phyloP scores from a whole-genome alignment of 1,140 invertebrate genomes.

The Dendroctonus valens region DNA sequence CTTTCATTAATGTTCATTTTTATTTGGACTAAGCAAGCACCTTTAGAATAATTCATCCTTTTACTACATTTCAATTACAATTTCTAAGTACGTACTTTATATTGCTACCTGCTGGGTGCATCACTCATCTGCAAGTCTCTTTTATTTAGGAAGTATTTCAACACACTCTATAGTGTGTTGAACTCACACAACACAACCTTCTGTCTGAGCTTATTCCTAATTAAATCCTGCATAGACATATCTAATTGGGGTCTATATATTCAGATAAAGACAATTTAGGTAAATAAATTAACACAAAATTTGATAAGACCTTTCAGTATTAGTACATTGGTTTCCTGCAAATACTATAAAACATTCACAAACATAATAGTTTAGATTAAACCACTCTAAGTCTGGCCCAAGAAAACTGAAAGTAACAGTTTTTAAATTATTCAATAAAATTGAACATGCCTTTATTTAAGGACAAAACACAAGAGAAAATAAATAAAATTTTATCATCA shows the following conservation, averaged over 20 bases:
- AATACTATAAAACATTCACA: neutral
- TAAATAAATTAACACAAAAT: neutral
- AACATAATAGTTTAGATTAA: neutral
- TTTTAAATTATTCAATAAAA: no score
- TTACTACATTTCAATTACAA: neutral
- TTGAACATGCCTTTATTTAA: no score
- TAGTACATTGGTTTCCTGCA: no score
- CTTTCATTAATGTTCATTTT: no score
- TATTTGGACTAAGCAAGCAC: no score
- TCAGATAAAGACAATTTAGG: neutral
- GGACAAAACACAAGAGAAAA: neutral
- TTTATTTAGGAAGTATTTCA: neutral
- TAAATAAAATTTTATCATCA: neutral
- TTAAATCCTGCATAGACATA: neutral
- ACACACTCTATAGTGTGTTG: neutral
- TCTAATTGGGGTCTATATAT: neutral
- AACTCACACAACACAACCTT: neutral
- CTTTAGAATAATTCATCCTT: no score
- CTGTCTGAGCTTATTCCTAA: neutral
- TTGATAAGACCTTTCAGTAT: neutral
- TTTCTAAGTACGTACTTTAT: neutral
- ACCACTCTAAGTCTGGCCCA: neutral
- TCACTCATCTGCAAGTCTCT: neutral
- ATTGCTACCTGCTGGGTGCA: neutral
- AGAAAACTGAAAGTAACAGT: constrained; percentile 1